A percentile compares a stretch with the other conserved stretches of the same genome.
These are phyloP conservation scores for Cosmia trapezina DNA, from an alignment of 2,888 invertebrate genomes.

Conservation along the genomic window DNA sequence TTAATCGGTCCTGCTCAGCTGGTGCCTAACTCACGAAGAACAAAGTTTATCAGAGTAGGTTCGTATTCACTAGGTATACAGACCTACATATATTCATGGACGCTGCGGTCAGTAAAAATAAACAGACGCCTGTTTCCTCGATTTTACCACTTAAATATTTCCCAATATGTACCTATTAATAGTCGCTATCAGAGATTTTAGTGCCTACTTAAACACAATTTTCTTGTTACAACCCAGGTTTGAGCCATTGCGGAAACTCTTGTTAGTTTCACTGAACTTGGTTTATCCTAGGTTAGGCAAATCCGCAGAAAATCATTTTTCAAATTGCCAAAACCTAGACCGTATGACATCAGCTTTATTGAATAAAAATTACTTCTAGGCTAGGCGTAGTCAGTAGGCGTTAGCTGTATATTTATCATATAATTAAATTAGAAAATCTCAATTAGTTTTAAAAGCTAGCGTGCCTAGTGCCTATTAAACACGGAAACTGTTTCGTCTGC, in stretches of 20 bases:
- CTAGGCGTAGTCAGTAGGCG: not conserved
- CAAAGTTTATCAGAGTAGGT: not conserved
- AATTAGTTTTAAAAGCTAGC: constrained; percentile 11
- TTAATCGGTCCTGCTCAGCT: too few species aligned
- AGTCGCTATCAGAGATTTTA: too few species aligned
- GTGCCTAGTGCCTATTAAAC: constrained; percentile 1
- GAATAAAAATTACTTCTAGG: not conserved
- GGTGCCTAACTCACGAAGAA: not conserved
- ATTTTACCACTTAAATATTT: too few species aligned
- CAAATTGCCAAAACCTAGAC: not conserved
- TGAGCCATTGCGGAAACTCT: too few species aligned
- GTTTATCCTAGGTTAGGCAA: not conserved
- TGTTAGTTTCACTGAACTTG: too few species aligned
- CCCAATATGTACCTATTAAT: too few species aligned
- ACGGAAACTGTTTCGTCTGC: not conserved
- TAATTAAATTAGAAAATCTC: not conserved
- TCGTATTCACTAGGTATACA: not conserved
- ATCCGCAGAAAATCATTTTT: too few species aligned
- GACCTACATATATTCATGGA: too few species aligned
- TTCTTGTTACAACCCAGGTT: too few species aligned
- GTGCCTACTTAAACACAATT: too few species aligned
- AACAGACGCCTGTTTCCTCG: not conserved
- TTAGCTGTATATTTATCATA: not conserved
- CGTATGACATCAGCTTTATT: not conserved
- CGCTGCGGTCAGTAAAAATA: too few species aligned